Percentiles rank a stretch among this genome's conserved stretches.
Evolutionary conservation across 2,888 invertebrate species (phyloP).

Genomic region (Brachyptera putata): DNA sequence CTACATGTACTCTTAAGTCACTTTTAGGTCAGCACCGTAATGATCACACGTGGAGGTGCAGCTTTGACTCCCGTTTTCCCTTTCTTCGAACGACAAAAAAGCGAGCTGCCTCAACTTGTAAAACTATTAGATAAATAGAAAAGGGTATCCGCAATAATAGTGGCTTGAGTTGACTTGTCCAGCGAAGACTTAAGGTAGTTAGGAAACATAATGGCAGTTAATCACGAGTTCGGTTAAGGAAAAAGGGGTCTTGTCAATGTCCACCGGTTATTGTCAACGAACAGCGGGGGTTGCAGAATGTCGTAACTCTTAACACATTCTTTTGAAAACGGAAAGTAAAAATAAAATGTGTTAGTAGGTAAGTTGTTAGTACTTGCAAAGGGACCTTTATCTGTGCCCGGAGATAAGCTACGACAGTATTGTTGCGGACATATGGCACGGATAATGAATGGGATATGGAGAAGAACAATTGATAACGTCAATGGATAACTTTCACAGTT

Average conservation of each 20-base stretch:
- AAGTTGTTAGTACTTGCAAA: neutral
- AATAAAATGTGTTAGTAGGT: conserved; percentile 15
- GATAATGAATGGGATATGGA: conserved; percentile 16
- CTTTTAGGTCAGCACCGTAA: too few relatives aligned
- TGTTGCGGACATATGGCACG: conserved; percentile 10
- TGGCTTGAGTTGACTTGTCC: neutral
- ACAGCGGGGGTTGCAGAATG: conserved; percentile 18
- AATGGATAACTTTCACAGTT: too few relatives aligned
- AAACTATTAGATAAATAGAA: conserved; percentile 3
- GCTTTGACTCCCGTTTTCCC: conserved; percentile 12
- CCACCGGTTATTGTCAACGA: conserved; percentile 6
- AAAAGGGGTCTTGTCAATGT: conserved; percentile 18
- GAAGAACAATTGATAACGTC: too few relatives aligned
- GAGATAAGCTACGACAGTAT: neutral
- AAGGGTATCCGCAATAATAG: conserved; percentile 1
- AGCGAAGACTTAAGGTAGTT: conserved; percentile 10
- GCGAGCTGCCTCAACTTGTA: neutral
- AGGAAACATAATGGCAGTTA: conserved; percentile 17
- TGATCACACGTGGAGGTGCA: too few relatives aligned
- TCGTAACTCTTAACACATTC: conserved; percentile 11
- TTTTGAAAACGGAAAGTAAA: conserved; percentile 17
- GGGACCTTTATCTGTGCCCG: neutral
- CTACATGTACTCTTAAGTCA: too few relatives aligned
- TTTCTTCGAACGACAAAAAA: conserved; percentile 7
- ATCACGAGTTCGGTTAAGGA: conserved; percentile 10